Conservation (phyloP, 2,113 vertebrate species). For the Heliornis fulica region DNA sequence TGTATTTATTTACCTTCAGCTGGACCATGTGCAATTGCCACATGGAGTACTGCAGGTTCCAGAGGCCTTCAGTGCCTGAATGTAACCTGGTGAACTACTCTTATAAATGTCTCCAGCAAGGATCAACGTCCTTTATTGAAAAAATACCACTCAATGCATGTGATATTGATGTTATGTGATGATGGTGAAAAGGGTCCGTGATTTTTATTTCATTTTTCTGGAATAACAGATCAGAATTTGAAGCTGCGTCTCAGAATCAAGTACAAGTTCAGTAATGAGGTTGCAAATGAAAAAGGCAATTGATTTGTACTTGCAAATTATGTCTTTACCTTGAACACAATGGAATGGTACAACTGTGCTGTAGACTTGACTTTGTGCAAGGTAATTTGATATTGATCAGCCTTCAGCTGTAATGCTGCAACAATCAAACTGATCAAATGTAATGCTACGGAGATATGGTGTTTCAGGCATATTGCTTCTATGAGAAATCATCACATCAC, state of each 20-base stretch:
- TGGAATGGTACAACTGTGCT: neutral
- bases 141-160: neutral
- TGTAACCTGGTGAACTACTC: neutral
- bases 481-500: constrained; percentile 26
- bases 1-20: neutral
- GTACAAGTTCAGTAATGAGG: neutral
- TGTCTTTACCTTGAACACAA: constrained; percentile 26
- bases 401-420: neutral
- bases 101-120: neutral
- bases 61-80: neutral
- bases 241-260: neutral
- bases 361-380: constrained; percentile 19
- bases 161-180: neutral
- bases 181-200: neutral
- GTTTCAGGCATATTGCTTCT: constrained; percentile 30
- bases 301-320: constrained; percentile 12
- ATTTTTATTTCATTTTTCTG: neutral
- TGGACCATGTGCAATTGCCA: neutral
- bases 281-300: neutral
- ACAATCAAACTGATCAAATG: neutral
- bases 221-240: neutral
- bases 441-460: neutral
- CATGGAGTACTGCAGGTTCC: neutral
- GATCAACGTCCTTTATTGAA: neutral
- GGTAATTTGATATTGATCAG: constrained; percentile 61